phyloP scores from a whole-genome alignment of 2,113 vertebrate genomes.

The Myanophis thanlyinensis region DNA sequence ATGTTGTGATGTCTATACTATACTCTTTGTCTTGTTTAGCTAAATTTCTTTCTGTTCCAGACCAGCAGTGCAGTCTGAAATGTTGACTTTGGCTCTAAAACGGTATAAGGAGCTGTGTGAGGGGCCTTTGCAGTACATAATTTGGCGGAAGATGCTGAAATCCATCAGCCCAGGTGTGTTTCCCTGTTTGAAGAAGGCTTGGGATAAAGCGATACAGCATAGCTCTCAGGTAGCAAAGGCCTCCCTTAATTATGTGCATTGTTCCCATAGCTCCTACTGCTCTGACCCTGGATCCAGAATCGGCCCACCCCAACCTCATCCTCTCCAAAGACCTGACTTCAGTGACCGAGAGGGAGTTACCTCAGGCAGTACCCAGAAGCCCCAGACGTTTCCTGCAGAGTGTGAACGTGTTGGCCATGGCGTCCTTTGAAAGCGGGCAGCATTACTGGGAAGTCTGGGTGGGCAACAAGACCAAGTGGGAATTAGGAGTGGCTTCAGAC shows the following conservation, averaged over 20 bases:
- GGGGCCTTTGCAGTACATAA: conserved; percentile 80
- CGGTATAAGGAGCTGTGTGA: conserved; percentile 67
- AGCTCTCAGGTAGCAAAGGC: fast-evolving
- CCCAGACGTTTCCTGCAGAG: conserved; percentile 79
- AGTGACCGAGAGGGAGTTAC: conserved; percentile 67
- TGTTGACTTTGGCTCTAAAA: conserved; percentile 61
- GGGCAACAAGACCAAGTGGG: conserved; percentile 82
- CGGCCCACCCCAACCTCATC: conserved; percentile 79
- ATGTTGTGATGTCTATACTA: fast-evolving
- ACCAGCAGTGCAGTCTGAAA: conserved; percentile 38
- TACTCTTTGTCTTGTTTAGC: fast-evolving
- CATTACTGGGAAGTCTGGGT: conserved; percentile 89
- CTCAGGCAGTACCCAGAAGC: conserved; percentile 21
- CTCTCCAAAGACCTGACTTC: conserved; percentile 75
- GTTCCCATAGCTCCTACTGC: conserved; percentile 70
- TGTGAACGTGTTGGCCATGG: conserved; percentile 74
- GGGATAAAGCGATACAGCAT: fast-evolving
- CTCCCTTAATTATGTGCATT: background rate
- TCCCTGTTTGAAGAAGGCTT: fast-evolving
- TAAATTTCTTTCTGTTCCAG: conserved; percentile 28
- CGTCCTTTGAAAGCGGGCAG: conserved; percentile 71
- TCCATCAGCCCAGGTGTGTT: conserved; percentile 75
- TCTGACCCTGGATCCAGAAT: conserved; percentile 77
- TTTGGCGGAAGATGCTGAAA: conserved; percentile 81
- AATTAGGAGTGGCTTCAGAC: conserved; percentile 80